Evolutionary conservation across 2,113 vertebrate genomes (phyloP).

Genomic region (Dasypus novemcinctus): DNA sequence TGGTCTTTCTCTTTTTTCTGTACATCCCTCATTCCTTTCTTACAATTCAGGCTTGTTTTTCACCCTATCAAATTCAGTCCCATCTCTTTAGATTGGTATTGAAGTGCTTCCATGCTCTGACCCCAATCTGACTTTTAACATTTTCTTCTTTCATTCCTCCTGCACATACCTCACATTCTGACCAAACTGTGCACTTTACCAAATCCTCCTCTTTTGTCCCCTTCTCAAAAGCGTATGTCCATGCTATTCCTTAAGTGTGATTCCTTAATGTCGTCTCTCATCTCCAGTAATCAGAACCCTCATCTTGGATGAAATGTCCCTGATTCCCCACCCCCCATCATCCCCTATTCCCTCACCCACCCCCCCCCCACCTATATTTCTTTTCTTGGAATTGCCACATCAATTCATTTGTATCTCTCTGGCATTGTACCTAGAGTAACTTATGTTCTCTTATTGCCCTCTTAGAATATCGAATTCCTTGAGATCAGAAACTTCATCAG

Average conservation of each 20-base stretch:
- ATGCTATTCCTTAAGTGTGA: neutral
- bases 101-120: neutral
- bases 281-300: neutral
- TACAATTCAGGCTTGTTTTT: neutral
- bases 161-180: neutral
- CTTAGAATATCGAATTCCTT: neutral
- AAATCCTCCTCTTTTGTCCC: neutral
- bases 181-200: neutral
- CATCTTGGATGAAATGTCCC: neutral
- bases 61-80: neutral
- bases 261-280: neutral
- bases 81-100: neutral
- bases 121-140: neutral
- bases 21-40: neutral
- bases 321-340: neutral
- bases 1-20: slow-evolving; percentile 6
- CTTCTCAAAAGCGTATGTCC: neutral
- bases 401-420: neutral
- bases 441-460: neutral
- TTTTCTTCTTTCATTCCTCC: neutral
- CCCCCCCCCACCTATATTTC: neutral
- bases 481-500: neutral
- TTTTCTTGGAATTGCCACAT: neutral
- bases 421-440: neutral
- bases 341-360: too few species aligned